Percentiles rank a stretch among this genome's conserved stretches.
Conservation (phyloP, 2,113 vertebrate genomes). For the Poecilia latipinna region DNA sequence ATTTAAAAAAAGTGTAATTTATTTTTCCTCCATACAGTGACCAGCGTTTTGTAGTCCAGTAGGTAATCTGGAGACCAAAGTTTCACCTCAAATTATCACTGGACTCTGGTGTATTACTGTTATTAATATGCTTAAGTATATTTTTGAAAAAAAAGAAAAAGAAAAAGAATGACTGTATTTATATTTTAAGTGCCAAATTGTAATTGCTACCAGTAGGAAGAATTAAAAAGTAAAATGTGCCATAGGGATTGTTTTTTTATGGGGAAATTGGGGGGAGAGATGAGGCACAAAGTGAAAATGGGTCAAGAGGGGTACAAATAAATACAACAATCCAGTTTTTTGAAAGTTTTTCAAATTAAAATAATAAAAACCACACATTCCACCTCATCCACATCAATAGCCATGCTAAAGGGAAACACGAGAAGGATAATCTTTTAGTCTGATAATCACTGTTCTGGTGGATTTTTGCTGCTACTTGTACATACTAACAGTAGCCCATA, state of each 20-base stretch:
- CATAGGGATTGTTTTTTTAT: slow-evolving; percentile 54
- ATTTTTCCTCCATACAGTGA: slow-evolving; percentile 57
- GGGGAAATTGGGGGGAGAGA: slow-evolving; percentile 18
- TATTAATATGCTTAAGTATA: slow-evolving; percentile 66
- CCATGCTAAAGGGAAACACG: slow-evolving; percentile 45
- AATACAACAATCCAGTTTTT: slow-evolving; percentile 35
- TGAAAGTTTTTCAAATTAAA: slow-evolving; percentile 35
- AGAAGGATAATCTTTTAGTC: slow-evolving; percentile 45
- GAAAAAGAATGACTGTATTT: slow-evolving; percentile 60
- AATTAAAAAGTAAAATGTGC: slow-evolving; percentile 60
- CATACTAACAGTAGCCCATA: slow-evolving; percentile 63
- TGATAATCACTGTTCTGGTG: slow-evolving; percentile 57
- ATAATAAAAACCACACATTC: slow-evolving; percentile 62
- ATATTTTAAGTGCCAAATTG: slow-evolving; percentile 79
- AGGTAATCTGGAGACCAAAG: slow-evolving; percentile 73
- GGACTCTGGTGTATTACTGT: slow-evolving; percentile 66
- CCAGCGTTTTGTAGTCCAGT: slow-evolving; percentile 69
- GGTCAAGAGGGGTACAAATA: neutral
- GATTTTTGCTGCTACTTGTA: slow-evolving; percentile 76
- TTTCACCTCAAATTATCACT: slow-evolving; percentile 72
- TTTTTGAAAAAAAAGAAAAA: slow-evolving; percentile 30
- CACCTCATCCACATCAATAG: slow-evolving; percentile 66
- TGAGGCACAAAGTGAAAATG: slow-evolving; percentile 10
- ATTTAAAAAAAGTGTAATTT: slow-evolving; percentile 30
- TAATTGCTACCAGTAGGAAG: slow-evolving; percentile 63